Conservation (phyloP, 2,797 vertebrate genomes). For the Pangasius larnaudii region DNA sequence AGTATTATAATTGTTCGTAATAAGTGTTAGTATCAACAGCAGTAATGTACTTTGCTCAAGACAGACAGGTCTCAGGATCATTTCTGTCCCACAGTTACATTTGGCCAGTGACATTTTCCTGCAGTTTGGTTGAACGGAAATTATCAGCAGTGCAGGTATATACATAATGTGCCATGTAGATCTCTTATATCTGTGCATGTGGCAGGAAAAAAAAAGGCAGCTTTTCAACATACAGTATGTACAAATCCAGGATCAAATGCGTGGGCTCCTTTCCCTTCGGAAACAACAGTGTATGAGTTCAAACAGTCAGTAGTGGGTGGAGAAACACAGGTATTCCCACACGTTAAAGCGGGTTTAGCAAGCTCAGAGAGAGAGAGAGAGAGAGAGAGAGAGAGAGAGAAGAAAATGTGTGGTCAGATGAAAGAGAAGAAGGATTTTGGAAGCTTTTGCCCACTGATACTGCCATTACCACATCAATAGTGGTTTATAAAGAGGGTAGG, state of each 20-base stretch:
- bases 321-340: constrained; percentile 27
- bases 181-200: background rate
- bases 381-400: background rate
- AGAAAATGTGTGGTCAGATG: background rate
- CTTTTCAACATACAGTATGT: background rate
- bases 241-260: constrained; percentile 38
- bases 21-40: background rate
- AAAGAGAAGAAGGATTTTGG: constrained; percentile 12
- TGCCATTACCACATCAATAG: constrained; percentile 21
- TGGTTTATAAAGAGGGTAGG: background rate
- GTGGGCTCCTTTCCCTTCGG: constrained; percentile 22
- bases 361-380: background rate
- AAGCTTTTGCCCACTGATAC: background rate
- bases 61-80: background rate
- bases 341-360: constrained; percentile 17
- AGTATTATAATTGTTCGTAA: background rate
- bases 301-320: constrained; percentile 14
- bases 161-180: background rate
- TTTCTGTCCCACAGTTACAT: background rate
- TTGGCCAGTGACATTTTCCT: background rate
- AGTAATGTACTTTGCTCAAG: background rate
- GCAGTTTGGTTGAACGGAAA: background rate
- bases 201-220: background rate
- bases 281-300: constrained; percentile 24
- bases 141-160: background rate